Percentiles rank a stretch among this genome's conserved stretches.
Conservation (phyloP, 2,888 invertebrate species). For the Pammene aurita region DNA sequence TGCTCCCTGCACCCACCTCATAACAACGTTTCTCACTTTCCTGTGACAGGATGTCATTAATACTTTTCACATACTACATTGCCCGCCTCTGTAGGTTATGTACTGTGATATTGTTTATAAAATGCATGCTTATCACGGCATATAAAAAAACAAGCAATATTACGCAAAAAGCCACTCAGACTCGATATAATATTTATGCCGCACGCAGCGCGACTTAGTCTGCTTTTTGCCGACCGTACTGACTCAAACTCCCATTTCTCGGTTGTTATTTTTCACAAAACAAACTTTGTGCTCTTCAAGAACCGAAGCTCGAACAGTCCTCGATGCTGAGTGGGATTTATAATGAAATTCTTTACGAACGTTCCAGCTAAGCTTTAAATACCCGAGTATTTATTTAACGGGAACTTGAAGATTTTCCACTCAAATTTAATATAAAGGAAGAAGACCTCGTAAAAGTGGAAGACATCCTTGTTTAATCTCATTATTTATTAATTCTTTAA, state of each 20-base stretch:
- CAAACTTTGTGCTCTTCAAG: conserved; percentile 23
- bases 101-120: conserved; percentile 5
- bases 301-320: conserved; percentile 28
- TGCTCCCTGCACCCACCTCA: conserved; percentile 18
- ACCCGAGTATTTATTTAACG: conserved; percentile 10
- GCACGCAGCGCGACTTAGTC: conserved; percentile 22
- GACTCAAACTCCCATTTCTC: conserved; percentile 28
- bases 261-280: conserved; percentile 36
- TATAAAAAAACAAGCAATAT: conserved; percentile 17
- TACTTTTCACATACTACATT: background rate
- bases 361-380: conserved; percentile 15
- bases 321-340: conserved; percentile 33
- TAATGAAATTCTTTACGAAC: conserved; percentile 33
- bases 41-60: conserved; percentile 18
- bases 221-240: conserved; percentile 27
- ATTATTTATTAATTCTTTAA: background rate
- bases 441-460: background rate
- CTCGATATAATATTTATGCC: conserved; percentile 16
- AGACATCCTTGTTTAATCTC: background rate
- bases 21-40: conserved; percentile 20
- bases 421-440: background rate
- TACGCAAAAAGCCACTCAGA: conserved; percentile 25
- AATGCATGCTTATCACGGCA: background rate
- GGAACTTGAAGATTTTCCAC: conserved; percentile 1
- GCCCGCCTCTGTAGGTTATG: background rate